Base-by-base conservation (phyloP, 2,888 invertebrate genomes). In the Caenorhabditis sp. region DNA sequence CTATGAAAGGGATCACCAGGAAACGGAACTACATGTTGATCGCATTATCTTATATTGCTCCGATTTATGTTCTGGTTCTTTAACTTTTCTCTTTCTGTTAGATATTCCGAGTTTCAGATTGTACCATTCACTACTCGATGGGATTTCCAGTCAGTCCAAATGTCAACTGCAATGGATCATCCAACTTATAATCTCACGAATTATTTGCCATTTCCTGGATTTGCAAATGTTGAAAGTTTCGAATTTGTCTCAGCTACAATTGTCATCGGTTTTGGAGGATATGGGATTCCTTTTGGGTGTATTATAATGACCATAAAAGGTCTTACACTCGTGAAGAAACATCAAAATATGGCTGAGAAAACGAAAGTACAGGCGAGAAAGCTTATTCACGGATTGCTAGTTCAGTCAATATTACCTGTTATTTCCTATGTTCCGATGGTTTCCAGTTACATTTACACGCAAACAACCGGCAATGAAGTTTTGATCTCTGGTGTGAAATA, bases 391-490 rank as follows among this genome's bases (percentile, higher is more conserved):
- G 76, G 77, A 47, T 19, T 77, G 10, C n/a, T 69, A 8, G 49
- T 69, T 41, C 77, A 77, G 28, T 61, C 77, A 3, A 35, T 70
- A 12, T 10, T 69, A 41, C 77, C 77, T 19, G 58, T 49, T 63
- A 28, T 70, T 12, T 19, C 61, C 19, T 77, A 77, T 63, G 66
- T 70, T 41, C 77, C 77, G 14, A 69, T 69, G 26, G 69, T 69
- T 63, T 61, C 77, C 4, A 66, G 77, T 44, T 77, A 77, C 61
- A 26, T 77, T 28, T 77, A 77, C 22, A 69, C 77, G 26, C 77
- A 77, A 54, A 22, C 38, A 61, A 77, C 69, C 8, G 77, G 77
- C 10, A 16, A 70, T 10, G 77, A 77, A 77, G 54, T 77, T 5
- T 16, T 69, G 1, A 51, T 77, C 24, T 61, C 77, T 19, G 75